Evolutionary conservation across 2,797 vertebrate species (phyloP).

Genomic region (Enteromius paludinosus): DNA sequence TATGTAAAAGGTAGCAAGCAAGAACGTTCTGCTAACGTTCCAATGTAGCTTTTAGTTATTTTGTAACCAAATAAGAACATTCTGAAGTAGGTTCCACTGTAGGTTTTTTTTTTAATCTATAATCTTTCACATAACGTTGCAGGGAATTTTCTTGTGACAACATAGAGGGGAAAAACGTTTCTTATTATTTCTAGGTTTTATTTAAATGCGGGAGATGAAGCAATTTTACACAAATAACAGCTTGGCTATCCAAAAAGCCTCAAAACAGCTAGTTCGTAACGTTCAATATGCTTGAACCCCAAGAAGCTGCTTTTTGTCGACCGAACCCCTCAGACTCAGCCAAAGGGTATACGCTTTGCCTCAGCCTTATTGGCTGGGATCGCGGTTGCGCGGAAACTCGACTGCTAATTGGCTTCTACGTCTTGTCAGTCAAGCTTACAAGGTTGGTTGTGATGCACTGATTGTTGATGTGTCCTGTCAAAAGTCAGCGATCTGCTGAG

Average conservation of each 20-base stretch:
- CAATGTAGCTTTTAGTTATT: not conserved
- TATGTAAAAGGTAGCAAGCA: not conserved
- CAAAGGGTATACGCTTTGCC: too few species aligned
- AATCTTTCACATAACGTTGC: not conserved
- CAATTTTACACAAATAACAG: not conserved
- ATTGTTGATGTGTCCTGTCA: slow-evolving; percentile 71
- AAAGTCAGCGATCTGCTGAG: slow-evolving; percentile 63
- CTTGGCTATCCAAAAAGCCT: not conserved
- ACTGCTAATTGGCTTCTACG: slow-evolving; percentile 65
- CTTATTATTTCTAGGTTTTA: not conserved
- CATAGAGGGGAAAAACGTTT: not conserved
- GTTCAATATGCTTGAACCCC: not conserved
- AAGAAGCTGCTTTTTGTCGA: fast-evolving
- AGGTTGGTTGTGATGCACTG: slow-evolving; percentile 65
- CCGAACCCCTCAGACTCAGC: too few species aligned
- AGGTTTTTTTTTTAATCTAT: not conserved
- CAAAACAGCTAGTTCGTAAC: not conserved
- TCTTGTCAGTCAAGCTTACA: slow-evolving; percentile 54
- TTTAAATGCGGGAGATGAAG: not conserved
- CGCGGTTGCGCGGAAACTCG: not conserved
- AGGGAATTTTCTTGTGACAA: too few species aligned
- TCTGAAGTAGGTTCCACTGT: not conserved
- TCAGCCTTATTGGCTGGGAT: slow-evolving; percentile 25
- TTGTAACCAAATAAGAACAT: not conserved
- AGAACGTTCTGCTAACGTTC: not conserved